A percentile compares a stretch with the other conserved stretches of the same genome.
phyloP scores from a whole-genome alignment of 2,113 vertebrate genomes.

The Brevimyrus niger region DNA sequence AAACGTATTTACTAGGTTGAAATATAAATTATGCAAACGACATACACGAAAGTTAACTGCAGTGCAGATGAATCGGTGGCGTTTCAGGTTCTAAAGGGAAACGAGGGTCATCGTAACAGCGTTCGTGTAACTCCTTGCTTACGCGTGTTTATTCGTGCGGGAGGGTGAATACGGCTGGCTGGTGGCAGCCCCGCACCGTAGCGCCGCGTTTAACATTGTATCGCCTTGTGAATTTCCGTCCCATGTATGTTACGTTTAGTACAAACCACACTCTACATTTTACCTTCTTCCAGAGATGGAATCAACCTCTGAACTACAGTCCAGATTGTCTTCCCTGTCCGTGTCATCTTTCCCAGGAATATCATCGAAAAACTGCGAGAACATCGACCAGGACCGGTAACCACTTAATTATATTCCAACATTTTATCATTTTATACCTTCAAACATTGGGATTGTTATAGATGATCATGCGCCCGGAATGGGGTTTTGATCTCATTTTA shows the following conservation, averaged over 20 bases:
- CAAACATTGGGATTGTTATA: neutral
- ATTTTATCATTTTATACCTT: neutral
- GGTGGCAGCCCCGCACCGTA: neutral
- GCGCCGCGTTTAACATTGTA: neutral
- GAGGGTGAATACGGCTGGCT: neutral
- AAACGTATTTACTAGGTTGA: neutral
- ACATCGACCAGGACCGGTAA: constrained; percentile 53
- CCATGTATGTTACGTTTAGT: neutral
- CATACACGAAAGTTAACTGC: neutral
- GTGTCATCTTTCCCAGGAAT: constrained; percentile 64
- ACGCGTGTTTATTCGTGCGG: neutral
- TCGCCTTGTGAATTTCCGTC: neutral
- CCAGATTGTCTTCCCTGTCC: constrained; percentile 62
- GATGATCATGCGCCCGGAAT: neutral
- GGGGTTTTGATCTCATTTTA: neutral
- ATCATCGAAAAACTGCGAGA: constrained; percentile 52
- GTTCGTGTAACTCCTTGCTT: neutral
- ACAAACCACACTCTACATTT: neutral
- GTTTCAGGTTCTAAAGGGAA: neutral
- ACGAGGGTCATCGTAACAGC: neutral
- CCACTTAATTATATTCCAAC: neutral
- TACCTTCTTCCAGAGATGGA: constrained; percentile 49
- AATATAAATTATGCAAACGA: neutral
- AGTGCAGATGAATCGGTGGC: neutral
- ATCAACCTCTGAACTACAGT: constrained; percentile 58